Percentiles rank a stretch among this genome's conserved stretches.
These are phyloP conservation scores for Enteromius afrohamiltoni DNA, from an alignment of 2,797 vertebrate genomes.

Conservation along the genomic window DNA sequence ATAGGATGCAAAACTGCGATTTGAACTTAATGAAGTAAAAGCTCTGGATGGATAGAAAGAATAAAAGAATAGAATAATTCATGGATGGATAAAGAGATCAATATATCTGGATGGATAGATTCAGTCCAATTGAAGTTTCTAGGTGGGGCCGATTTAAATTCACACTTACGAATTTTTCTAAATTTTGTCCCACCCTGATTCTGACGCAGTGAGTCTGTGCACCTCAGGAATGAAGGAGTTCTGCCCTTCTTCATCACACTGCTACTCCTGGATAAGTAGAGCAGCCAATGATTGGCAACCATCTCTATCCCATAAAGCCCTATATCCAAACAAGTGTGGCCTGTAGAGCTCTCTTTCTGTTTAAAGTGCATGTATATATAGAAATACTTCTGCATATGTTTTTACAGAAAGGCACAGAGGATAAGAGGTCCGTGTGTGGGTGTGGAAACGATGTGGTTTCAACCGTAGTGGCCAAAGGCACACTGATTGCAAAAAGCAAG, in stretches of 20 bases:
- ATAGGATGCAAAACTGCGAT: background rate
- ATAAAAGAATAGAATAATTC: background rate
- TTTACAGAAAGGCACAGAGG: constrained; percentile 60
- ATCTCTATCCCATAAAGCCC: constrained; percentile 40
- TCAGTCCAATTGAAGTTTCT: background rate
- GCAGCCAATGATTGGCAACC: constrained; percentile 45
- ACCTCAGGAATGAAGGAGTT: constrained; percentile 9
- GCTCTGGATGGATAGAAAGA: background rate
- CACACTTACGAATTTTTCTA: background rate
- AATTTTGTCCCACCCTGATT: too few relatives aligned
- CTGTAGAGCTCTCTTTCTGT: constrained; percentile 57
- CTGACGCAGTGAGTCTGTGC: background rate
- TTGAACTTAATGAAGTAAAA: background rate
- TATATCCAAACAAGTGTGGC: constrained; percentile 51
- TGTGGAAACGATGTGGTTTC: constrained; percentile 76
- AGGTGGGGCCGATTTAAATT: background rate
- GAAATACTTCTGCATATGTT: constrained; percentile 56
- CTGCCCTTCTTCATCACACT: background rate
- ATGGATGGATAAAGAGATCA: background rate
- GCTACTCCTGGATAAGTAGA: constrained; percentile 28
- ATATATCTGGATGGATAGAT: too few relatives aligned
- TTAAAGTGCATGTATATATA: constrained; percentile 63
- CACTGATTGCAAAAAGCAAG: constrained; percentile 70
- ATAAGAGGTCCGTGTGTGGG: constrained; percentile 64
- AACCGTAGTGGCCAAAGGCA: constrained; percentile 66